phyloP scores from a whole-genome alignment of 2,113 vertebrate genomes.

The Nibea coibor region DNA sequence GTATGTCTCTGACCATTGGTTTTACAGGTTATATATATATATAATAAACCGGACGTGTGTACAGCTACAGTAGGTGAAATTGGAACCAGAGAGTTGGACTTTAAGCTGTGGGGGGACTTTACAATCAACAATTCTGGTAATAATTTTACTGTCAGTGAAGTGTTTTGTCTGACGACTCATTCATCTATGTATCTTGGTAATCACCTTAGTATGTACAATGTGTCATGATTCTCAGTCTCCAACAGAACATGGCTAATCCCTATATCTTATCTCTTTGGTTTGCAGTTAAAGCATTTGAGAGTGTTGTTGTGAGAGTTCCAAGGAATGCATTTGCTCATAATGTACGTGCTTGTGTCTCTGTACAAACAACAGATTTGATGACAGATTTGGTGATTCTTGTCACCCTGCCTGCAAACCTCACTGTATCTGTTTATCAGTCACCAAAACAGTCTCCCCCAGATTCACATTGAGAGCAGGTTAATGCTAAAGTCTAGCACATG shows the following conservation, averaged over 20 bases:
- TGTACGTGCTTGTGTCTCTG: background rate
- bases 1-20: background rate
- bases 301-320: background rate
- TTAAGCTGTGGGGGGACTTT: background rate
- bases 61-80: background rate
- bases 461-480: background rate
- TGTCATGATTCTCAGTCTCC: background rate
- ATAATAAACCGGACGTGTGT: background rate
- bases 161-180: background rate
- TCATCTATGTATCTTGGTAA: background rate
- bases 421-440: background rate
- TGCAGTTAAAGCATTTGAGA: background rate
- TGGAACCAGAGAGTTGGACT: background rate
- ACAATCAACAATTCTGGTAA: background rate
- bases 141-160: background rate
- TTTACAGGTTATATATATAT: background rate
- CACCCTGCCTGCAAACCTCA: background rate
- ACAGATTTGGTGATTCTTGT: background rate
- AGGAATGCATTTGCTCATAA: slow-evolving; percentile 1
- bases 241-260: slow-evolving; percentile 6
- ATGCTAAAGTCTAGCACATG: slow-evolving; percentile 20
- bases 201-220: background rate
- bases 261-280: slow-evolving; percentile 33
- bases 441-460: slow-evolving; percentile 1
- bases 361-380: background rate